These are phyloP conservation scores for Baronia brevicornis DNA, from an alignment of 2,888 invertebrate species.

Conservation along the genomic window DNA sequence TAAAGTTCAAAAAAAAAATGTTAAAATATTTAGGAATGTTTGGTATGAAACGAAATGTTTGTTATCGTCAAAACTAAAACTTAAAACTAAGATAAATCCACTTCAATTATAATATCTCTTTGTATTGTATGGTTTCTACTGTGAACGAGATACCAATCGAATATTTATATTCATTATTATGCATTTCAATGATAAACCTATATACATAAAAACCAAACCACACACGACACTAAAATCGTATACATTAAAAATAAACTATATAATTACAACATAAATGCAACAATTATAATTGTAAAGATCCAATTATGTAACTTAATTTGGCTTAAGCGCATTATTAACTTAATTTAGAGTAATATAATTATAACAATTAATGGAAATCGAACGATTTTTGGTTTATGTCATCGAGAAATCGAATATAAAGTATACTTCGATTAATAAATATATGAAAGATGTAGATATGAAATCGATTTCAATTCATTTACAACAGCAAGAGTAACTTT, in stretches of 20 bases:
- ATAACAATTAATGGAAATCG: constrained; percentile 10
- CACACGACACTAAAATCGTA: constrained; percentile 5
- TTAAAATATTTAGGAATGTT: no score
- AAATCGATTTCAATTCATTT: no score
- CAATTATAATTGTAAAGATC: constrained; percentile 13
- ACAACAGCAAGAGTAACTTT: no score
- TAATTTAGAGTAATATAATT: no score
- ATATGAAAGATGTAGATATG: no score
- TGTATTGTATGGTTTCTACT: constrained; percentile 8
- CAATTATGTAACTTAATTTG: background rate
- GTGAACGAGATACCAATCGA: constrained; percentile 4
- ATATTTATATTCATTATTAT: background rate
- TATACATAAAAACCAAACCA: background rate
- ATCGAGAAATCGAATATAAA: constrained; percentile 3
- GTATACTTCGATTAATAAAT: constrained; percentile 1
- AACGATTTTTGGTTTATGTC: constrained; percentile 11
- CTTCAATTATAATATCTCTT: background rate
- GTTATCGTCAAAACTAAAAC: no score
- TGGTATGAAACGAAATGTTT: no score
- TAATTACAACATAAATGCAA: constrained; percentile 23
- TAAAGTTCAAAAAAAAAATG: no score
- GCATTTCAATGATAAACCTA: background rate
- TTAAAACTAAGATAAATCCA: background rate
- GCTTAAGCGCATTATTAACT: no score
- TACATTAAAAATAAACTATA: constrained; percentile 19